Conservation (phyloP, 2,888 invertebrate species). For the Troides oblongomaculatus region DNA sequence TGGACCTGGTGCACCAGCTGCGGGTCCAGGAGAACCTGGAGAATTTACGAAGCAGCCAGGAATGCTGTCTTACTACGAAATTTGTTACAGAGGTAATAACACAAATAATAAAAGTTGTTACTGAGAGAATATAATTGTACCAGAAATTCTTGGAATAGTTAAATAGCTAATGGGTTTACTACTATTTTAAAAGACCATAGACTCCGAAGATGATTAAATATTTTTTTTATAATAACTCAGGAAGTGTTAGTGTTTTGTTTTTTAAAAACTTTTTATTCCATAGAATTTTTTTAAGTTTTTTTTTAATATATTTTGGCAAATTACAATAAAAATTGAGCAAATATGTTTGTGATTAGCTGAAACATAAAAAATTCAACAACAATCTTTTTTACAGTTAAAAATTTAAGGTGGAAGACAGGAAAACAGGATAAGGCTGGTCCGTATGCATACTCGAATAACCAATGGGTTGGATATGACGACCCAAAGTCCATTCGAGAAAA, state of each 20-base stretch:
- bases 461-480: slow-evolving; percentile 96
- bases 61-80: slow-evolving; percentile 93
- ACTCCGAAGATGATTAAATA: too few relatives aligned
- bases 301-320: too few relatives aligned
- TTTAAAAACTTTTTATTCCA: too few relatives aligned
- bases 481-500: slow-evolving; percentile 86
- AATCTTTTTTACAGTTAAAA: slow-evolving; percentile 72
- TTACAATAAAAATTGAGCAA: neutral
- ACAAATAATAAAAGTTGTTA: neutral
- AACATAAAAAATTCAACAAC: neutral
- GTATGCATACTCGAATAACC: slow-evolving; percentile 87
- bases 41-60: slow-evolving; percentile 92
- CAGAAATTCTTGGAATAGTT: too few relatives aligned
- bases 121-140: neutral
- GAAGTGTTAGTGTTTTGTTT: too few relatives aligned
- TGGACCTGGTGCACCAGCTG: slow-evolving; percentile 82
- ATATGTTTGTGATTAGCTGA: neutral
- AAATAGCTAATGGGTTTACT: too few relatives aligned
- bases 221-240: too few relatives aligned
- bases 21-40: slow-evolving; percentile 89
- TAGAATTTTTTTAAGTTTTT: too few relatives aligned
- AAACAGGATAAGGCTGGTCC: slow-evolving; percentile 84
- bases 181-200: too few relatives aligned
- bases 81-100: slow-evolving; percentile 82
- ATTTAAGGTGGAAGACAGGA: slow-evolving; percentile 84